These are phyloP conservation scores for Tetraneura akinire DNA, from an alignment of 1,140 invertebrate genomes.

Conservation along the genomic window DNA sequence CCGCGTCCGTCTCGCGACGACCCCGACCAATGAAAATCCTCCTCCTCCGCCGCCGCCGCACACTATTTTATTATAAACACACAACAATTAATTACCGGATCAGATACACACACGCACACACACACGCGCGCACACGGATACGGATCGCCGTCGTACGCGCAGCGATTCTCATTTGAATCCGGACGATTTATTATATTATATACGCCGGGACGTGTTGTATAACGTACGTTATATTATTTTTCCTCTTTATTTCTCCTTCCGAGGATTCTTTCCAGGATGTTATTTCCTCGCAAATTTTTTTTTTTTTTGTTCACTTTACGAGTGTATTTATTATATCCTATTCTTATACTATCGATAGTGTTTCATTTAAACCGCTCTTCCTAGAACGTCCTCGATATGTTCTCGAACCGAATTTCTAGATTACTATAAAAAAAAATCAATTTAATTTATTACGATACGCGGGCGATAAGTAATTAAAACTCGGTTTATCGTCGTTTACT, in stretches of 20 bases:
- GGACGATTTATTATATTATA: conserved; percentile 20
- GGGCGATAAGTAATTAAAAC: no score
- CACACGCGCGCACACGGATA: conserved; percentile 7
- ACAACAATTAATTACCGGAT: conserved; percentile 51
- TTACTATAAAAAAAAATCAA: no score
- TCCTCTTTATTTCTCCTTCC: not conserved
- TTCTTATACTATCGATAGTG: no score
- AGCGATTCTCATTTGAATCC: conserved; percentile 39
- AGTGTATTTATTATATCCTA: no score
- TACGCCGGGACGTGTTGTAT: not conserved
- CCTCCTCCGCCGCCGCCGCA: conserved; percentile 12
- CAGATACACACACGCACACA: not conserved
- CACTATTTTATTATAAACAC: conserved; percentile 46
- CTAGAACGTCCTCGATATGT: no score
- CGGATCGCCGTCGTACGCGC: conserved; percentile 44
- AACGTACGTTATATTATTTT: not conserved
- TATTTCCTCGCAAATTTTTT: no score
- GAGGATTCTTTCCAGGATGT: no score
- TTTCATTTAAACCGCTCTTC: no score
- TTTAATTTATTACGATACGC: no score
- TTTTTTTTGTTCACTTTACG: no score
- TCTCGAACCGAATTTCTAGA: no score
- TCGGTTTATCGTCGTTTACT: no score
- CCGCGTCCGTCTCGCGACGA: not conserved
- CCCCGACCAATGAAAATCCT: conserved; percentile 34